Percentiles rank a stretch among this genome's conserved stretches.
Evolutionary conservation across 2,113 vertebrate genomes (phyloP).

Genomic region (Sula dactylatra): DNA sequence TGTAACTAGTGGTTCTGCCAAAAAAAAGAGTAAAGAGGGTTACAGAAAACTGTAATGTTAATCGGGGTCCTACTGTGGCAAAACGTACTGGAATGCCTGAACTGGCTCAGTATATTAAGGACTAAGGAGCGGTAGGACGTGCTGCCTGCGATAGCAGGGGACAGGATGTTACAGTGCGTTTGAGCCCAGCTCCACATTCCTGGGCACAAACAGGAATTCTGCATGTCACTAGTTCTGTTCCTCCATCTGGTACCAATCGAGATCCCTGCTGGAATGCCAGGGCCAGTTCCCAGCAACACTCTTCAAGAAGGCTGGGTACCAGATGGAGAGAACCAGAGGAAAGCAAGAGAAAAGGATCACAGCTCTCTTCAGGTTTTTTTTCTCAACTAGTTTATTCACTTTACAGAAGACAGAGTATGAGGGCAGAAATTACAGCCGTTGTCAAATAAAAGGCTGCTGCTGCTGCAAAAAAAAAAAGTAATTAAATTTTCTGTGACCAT

Average conservation of each 20-base stretch:
- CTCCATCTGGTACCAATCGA: neutral
- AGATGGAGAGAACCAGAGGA: neutral
- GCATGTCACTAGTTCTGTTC: neutral
- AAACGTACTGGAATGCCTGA: accelerated
- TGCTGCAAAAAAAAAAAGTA: neutral
- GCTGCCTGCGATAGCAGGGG: neutral
- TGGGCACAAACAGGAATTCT: neutral
- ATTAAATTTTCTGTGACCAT: neutral
- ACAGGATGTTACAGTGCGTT: neutral
- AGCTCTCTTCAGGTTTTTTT: neutral
- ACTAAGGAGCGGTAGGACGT: accelerated
- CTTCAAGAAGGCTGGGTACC: neutral
- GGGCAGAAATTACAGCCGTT: neutral
- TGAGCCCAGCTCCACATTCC: neutral
- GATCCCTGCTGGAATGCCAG: neutral
- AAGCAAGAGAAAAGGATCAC: neutral
- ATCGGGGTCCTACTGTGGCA: neutral
- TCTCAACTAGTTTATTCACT: slow-evolving; percentile 18
- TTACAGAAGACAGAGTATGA: neutral
- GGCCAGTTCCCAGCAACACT: neutral
- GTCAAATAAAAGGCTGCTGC: neutral
- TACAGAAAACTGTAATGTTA: accelerated
- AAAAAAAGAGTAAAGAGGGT: neutral
- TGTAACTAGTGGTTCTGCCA: neutral
- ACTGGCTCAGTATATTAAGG: accelerated